Base-by-base conservation (phyloP, 1,140 invertebrate genomes). In the Aphaenogaster floridana region DNA sequence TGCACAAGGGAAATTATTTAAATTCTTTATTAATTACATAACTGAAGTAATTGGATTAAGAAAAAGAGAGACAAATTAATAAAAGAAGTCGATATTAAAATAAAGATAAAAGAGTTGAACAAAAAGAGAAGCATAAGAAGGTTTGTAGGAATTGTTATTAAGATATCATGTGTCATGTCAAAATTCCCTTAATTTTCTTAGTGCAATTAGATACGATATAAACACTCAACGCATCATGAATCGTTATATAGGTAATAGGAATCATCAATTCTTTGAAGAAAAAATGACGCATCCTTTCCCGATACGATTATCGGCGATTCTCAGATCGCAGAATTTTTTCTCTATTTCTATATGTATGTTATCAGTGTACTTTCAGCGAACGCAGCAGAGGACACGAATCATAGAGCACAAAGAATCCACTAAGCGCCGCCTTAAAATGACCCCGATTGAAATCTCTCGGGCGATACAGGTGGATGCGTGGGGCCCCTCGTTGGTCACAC, bases 401-500 rank as follows among this genome's bases (percentile, higher is more conserved):
- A 13, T 50, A 36, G 21, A 61, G 13, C 74, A 21, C 11, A 28
- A 45, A 6, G 6, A 54, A 34, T 63, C 83, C 52, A 9, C 11
- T 28, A 34, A 74, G 28, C n/a, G 15, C 1, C 42, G 45, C 8
- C 69, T 74, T 63, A 50, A 76, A 74, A 74, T 34, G 69, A 50
- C 80, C 69, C 57, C 59, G 72, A 59, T 69, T 77, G 66, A 48
- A 77, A 59, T 89, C 78, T 59, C 88, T 81, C 69, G 34, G 7
- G 52, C 17, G 17, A 36, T 28, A 17, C 59, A 50, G 45, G 52
- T 59, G 54, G 1, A 17, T 3, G 42, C 50, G 54, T 48, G 59
- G 57, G 74, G 21, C 42, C 50, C 45, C 54, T 63, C 80, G 45
- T 61, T 28, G 42, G 3, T 76, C 69, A 66, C 64, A 83, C 48